These are phyloP conservation scores for Hypotaenidia philippensis DNA, from an alignment of 2,797 vertebrate genomes.

Conservation along the genomic window DNA sequence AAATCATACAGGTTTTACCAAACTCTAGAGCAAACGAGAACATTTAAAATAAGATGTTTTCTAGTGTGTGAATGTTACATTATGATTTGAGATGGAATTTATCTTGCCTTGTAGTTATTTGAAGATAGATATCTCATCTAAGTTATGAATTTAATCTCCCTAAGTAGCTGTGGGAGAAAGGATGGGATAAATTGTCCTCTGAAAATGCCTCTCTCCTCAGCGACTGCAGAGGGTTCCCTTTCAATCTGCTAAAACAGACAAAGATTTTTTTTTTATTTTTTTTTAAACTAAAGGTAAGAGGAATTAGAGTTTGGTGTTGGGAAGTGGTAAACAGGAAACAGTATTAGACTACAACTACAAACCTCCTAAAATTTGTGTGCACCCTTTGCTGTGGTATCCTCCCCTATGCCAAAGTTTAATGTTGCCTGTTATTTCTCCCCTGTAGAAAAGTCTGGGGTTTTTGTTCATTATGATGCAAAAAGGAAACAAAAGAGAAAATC, in stretches of 20 bases:
- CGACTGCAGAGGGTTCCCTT: background rate
- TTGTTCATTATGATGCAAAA: background rate
- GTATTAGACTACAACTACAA: background rate
- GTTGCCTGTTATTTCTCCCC: background rate
- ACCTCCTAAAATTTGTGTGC: background rate
- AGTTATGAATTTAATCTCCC: background rate
- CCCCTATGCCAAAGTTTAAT: background rate
- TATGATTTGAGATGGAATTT: conserved; percentile 1
- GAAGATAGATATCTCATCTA: background rate
- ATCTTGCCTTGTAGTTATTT: background rate
- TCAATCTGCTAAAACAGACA: background rate
- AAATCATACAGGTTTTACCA: conserved; percentile 51
- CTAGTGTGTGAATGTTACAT: background rate
- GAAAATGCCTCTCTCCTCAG: background rate
- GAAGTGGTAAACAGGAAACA: background rate
- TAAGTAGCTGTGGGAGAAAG: background rate
- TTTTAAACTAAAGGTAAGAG: background rate
- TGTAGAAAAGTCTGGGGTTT: background rate
- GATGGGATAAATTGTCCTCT: background rate
- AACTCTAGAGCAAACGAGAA: conserved; percentile 11
- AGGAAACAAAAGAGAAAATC: background rate
- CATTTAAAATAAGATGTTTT: conserved; percentile 43
- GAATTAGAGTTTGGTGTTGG: background rate
- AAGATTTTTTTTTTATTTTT: background rate
- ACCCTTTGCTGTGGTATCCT: background rate